phyloP scores from a whole-genome alignment of 1,140 invertebrate species.

The Microplitis mediator region DNA sequence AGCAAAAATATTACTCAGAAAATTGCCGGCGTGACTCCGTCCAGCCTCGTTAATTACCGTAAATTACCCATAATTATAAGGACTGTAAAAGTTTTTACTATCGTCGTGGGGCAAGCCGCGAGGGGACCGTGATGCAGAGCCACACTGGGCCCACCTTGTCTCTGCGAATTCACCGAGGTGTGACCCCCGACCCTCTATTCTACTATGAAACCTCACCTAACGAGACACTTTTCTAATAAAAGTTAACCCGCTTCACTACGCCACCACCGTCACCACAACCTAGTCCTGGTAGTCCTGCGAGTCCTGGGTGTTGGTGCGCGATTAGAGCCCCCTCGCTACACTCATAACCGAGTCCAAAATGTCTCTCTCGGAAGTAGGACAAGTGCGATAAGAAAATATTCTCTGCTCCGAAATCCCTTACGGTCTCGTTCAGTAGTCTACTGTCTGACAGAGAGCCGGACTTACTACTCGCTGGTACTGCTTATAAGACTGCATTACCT shows the following conservation, averaged over 20 bases:
- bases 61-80: slow-evolving; percentile 65
- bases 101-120: slow-evolving; percentile 58
- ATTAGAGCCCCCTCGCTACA: slow-evolving; percentile 10
- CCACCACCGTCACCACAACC: background rate
- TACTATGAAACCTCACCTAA: slow-evolving; percentile 45
- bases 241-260: slow-evolving; percentile 32
- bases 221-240: slow-evolving; percentile 52
- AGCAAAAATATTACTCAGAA: slow-evolving; percentile 63
- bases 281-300: background rate
- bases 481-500: too few species aligned
- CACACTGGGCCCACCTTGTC: slow-evolving; percentile 55
- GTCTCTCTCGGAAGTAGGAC: background rate
- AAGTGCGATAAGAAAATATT: slow-evolving; percentile 14
- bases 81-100: slow-evolving; percentile 64
- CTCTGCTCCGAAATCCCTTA: slow-evolving; percentile 14
- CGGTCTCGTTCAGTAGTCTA: slow-evolving; percentile 21
- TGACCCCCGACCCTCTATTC: slow-evolving; percentile 42
- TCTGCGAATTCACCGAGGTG: slow-evolving; percentile 53
- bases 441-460: background rate
- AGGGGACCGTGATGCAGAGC: slow-evolving; percentile 55
- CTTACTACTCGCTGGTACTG: background rate
- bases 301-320: slow-evolving; percentile 4
- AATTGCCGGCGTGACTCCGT: slow-evolving; percentile 61
- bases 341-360: background rate
- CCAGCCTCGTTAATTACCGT: slow-evolving; percentile 63